These are phyloP conservation scores for Sminthopsis crassicaudata DNA, from an alignment of 2,113 vertebrate genomes.

Conservation along the genomic window DNA sequence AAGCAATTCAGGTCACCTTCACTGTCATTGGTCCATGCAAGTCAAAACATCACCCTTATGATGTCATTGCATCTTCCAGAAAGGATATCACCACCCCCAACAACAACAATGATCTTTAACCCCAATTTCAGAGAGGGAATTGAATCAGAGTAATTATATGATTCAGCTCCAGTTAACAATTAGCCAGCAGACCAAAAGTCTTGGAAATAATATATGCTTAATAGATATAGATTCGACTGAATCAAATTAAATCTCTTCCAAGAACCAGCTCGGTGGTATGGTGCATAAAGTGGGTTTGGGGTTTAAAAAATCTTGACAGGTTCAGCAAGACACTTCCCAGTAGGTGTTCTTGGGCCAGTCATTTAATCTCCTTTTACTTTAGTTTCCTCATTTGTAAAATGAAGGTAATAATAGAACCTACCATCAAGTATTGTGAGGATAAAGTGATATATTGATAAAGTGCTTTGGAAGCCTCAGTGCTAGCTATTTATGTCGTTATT, in stretches of 20 bases:
- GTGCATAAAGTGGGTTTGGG: neutral
- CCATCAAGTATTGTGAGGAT: no score
- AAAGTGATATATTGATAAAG: no score
- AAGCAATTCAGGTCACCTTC: neutral
- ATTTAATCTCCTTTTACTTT: neutral
- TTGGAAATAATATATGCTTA: neutral
- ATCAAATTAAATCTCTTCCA: neutral
- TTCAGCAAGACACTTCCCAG: no score
- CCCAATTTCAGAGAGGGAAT: neutral
- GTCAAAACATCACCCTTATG: no score
- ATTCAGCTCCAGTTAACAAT: neutral
- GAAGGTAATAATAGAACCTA: neutral
- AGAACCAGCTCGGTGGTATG: neutral
- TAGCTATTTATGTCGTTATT: no score
- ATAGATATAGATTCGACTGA: neutral
- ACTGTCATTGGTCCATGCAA: no score
- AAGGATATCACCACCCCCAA: no score
- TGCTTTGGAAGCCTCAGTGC: no score
- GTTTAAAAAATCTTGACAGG: neutral
- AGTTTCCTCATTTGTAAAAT: neutral
- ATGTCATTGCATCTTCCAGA: no score
- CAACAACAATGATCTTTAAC: neutral
- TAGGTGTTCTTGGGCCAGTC: neutral
- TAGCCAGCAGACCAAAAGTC: neutral
- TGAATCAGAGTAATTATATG: neutral